These are phyloP conservation scores for Apteryx owenii DNA, from an alignment of 2,113 vertebrate species.

Conservation along the genomic window DNA sequence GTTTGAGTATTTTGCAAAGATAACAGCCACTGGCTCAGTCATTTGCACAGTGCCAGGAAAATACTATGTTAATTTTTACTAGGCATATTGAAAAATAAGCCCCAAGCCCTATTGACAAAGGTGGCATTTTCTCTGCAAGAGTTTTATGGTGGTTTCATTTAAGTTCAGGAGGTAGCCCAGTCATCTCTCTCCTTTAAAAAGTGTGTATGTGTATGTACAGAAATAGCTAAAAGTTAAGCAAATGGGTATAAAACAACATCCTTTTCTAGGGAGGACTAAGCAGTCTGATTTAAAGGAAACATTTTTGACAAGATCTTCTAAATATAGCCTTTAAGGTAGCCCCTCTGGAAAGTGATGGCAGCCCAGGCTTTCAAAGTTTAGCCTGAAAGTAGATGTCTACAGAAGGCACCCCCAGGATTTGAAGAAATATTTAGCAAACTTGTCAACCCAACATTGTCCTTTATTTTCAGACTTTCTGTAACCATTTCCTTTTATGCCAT, in stretches of 20 bases:
- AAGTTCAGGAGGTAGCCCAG: slow-evolving; percentile 8
- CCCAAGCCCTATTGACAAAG: not conserved
- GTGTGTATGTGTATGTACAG: not conserved
- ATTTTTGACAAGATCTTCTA: not conserved
- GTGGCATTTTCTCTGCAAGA: slow-evolving; percentile 30
- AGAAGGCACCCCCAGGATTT: not conserved
- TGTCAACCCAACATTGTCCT: not conserved
- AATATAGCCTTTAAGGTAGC: not conserved
- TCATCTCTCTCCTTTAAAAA: not conserved
- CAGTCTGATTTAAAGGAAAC: not conserved
- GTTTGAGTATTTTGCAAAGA: slow-evolving; percentile 61
- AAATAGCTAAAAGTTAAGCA: slow-evolving; percentile 40
- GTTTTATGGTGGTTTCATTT: slow-evolving; percentile 44
- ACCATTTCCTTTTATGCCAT: slow-evolving; percentile 29
- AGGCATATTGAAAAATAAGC: not conserved
- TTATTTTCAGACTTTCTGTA: slow-evolving; percentile 31
- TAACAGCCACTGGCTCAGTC: slow-evolving; percentile 34
- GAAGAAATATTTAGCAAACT: not conserved
- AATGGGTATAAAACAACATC: not conserved
- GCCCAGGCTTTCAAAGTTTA: slow-evolving; percentile 9
- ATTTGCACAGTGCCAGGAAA: slow-evolving; percentile 61
- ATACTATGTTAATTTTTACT: slow-evolving; percentile 14
- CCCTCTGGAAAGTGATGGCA: not conserved
- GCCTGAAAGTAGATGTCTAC: not conserved
- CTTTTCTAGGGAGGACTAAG: not conserved